Conservation (phyloP, 2,113 vertebrate genomes). For the Petrocephalus zakoni region DNA sequence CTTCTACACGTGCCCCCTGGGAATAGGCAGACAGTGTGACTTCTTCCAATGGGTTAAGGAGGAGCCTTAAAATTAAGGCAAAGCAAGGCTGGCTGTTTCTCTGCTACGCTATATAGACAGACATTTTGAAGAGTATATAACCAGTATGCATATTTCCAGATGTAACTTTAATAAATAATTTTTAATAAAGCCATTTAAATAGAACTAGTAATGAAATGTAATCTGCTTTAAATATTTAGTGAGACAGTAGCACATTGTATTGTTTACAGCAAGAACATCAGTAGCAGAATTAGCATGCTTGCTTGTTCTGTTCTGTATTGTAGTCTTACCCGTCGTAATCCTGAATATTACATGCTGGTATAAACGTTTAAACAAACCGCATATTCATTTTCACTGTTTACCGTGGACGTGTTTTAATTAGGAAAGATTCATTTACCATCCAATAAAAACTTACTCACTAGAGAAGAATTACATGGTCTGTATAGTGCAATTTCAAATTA, state of each 20-base stretch:
- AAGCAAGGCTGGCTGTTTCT: not conserved
- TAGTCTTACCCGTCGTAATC: not conserved
- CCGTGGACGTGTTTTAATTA: not conserved
- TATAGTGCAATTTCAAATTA: conserved; percentile 1
- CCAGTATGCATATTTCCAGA: not conserved
- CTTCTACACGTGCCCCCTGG: conserved; percentile 77
- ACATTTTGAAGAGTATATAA: not conserved
- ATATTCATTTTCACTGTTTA: not conserved
- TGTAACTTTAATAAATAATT: not conserved
- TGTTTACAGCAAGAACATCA: conserved; percentile 6
- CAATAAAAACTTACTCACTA: not conserved
- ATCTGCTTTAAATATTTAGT: not conserved
- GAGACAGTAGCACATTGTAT: not conserved
- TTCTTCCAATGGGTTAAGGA: conserved; percentile 85
- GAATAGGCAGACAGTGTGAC: conserved; percentile 73
- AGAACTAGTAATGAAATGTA: not conserved
- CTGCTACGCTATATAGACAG: not conserved
- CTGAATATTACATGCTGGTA: not conserved
- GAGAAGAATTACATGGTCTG: not conserved
- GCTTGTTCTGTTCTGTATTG: not conserved
- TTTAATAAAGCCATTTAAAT: not conserved
- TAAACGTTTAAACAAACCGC: not conserved
- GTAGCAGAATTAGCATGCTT: not conserved
- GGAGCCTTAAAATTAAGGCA: conserved; percentile 34
- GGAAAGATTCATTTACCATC: not conserved